A percentile compares a stretch with the other conserved stretches of the same genome.
Evolutionary conservation across 2,113 vertebrate genomes (phyloP).

Genomic region (Fulmarus glacialis): DNA sequence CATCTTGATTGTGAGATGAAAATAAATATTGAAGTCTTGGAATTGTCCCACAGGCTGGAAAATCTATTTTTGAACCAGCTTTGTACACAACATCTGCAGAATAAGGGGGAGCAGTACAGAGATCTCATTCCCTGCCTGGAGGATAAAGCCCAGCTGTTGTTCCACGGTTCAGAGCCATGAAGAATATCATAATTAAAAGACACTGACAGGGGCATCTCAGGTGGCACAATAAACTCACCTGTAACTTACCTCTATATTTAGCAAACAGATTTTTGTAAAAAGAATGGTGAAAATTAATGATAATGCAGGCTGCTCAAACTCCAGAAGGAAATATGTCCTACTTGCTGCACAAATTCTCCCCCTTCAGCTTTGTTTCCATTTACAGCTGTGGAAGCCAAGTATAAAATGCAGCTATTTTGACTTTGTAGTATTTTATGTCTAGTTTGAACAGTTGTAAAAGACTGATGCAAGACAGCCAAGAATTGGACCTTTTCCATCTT

Average conservation of each 20-base stretch:
- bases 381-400: neutral
- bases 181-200: neutral
- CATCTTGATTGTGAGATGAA: neutral
- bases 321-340: neutral
- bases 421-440: slow-evolving; percentile 4
- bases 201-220: neutral
- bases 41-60: neutral
- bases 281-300: neutral
- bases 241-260: neutral
- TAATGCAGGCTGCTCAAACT: neutral
- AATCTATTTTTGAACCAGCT: neutral
- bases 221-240: neutral
- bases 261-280: neutral
- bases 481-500: neutral
- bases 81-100: neutral
- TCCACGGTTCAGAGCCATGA: neutral
- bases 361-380: neutral
- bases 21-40: neutral
- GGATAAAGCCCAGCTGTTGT: neutral
- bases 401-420: neutral
- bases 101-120: neutral
- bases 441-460: neutral
- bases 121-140: neutral
- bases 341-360: neutral
- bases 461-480: neutral